These are phyloP conservation scores for Rotaria socialis DNA, from an alignment of 2,888 invertebrate genomes.

Conservation along the genomic window DNA sequence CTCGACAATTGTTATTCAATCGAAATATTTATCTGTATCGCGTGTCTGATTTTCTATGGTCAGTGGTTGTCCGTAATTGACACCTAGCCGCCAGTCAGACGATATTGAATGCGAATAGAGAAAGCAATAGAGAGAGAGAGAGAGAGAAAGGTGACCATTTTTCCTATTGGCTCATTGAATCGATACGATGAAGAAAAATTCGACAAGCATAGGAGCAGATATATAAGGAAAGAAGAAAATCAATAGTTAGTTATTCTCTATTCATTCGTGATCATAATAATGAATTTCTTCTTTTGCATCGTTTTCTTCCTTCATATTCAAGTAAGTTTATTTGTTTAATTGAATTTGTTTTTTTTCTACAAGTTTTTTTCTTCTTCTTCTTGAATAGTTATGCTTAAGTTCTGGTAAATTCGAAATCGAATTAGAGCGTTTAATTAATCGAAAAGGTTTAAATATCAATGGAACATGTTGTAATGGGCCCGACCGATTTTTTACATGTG, in stretches of 20 bases:
- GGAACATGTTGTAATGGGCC: slow-evolving; percentile 28
- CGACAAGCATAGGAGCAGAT: background rate
- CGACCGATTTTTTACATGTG: slow-evolving; percentile 26
- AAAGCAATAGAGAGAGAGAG: background rate
- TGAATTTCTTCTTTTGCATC: background rate
- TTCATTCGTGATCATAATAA: slow-evolving; percentile 16
- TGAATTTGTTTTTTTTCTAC: background rate
- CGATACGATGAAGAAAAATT: background rate
- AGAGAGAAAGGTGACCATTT: background rate
- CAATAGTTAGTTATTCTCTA: background rate
- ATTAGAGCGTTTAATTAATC: slow-evolving; percentile 23
- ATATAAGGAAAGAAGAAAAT: slow-evolving; percentile 11
- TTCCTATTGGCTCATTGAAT: slow-evolving; percentile 3
- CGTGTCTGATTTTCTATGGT: slow-evolving; percentile 22
- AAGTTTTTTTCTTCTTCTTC: background rate
- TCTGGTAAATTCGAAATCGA: slow-evolving; percentile 25
- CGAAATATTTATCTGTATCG: slow-evolving; percentile 5
- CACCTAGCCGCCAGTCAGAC: slow-evolving; percentile 32
- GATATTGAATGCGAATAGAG: background rate
- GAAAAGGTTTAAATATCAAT: slow-evolving; percentile 27
- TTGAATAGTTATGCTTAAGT: background rate
- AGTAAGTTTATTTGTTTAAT: background rate
- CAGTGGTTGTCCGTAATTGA: slow-evolving; percentile 4
- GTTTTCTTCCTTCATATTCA: background rate
- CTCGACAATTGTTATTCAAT: background rate